These are phyloP conservation scores for Siniperca scherzeri DNA, from an alignment of 2,797 vertebrate species.

Conservation along the genomic window DNA sequence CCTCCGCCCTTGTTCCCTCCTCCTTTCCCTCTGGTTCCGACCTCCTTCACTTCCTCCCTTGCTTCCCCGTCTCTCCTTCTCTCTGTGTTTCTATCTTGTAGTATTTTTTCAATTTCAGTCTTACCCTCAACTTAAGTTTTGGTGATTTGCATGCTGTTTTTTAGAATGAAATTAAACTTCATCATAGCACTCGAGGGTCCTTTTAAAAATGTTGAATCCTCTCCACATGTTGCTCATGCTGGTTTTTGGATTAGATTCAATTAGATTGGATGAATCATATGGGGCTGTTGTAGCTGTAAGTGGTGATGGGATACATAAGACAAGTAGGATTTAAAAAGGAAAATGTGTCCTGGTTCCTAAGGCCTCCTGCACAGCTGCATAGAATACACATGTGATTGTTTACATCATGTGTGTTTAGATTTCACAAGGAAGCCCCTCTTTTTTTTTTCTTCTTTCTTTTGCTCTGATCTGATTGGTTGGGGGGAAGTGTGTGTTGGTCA, in stretches of 20 bases:
- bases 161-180: constrained; percentile 12
- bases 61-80: constrained; percentile 41
- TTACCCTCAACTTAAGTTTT: not conserved
- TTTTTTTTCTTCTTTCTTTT: constrained; percentile 3
- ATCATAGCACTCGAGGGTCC: not conserved
- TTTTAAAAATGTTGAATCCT: constrained; percentile 5
- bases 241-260: constrained; percentile 1
- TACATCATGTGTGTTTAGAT: constrained; percentile 54
- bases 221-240: constrained; percentile 32
- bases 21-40: constrained; percentile 28
- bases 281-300: not conserved
- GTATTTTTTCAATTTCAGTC: constrained; percentile 13
- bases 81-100: not conserved
- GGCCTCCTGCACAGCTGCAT: constrained; percentile 47
- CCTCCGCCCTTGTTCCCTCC: constrained; percentile 49
- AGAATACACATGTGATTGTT: constrained; percentile 60
- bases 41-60: constrained; percentile 59
- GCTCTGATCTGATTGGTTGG: constrained; percentile 50
- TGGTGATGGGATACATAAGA: constrained; percentile 1
- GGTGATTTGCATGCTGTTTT: not conserved
- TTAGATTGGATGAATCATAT: not conserved
- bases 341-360: not conserved
- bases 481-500: constrained; percentile 30
- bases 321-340: not conserved
- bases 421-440: constrained; percentile 51